phyloP scores from a whole-genome alignment of 2,797 vertebrate species.

The Syngnathus acus region DNA sequence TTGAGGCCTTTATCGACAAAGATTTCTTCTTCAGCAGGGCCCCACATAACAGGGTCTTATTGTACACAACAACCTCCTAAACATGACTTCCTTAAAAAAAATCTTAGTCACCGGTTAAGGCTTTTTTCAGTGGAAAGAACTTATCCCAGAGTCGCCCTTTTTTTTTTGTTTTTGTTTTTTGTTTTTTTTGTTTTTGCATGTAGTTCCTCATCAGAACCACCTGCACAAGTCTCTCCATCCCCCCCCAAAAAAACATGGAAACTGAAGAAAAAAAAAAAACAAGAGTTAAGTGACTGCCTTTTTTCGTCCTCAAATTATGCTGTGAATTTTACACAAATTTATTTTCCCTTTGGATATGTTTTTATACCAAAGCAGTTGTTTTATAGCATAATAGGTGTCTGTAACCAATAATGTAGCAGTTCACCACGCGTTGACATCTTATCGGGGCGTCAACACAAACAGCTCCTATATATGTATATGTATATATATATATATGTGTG shows the following conservation, averaged over 20 bases:
- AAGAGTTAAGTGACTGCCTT: conserved; percentile 95
- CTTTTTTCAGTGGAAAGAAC: conserved; percentile 89
- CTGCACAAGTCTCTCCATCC: conserved; percentile 98
- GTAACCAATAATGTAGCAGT: conserved; percentile 99
- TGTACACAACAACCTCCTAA: conserved; percentile 98
- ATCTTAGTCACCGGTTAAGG: conserved; percentile 92
- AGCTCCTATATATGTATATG: conserved; percentile 82
- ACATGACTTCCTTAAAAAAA: conserved; percentile 82
- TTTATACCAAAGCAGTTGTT: conserved; percentile 99
- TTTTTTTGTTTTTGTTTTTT: conserved; percentile 40
- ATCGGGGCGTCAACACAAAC: conserved; percentile 96
- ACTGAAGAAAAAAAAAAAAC: conserved; percentile 80
- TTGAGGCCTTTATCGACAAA: conserved; percentile 98
- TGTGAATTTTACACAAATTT: conserved; percentile 99
- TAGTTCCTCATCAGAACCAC: conserved; percentile 94
- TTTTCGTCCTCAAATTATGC: conserved; percentile 99
- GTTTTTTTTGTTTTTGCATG: conserved; percentile 73
- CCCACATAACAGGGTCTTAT: conserved; percentile 98
- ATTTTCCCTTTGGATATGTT: conserved; percentile 98
- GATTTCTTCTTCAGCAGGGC: conserved; percentile 92
- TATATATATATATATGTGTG: neutral
- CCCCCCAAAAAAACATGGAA: conserved; percentile 72
- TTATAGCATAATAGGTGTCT: conserved; percentile 99
- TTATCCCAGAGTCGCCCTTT: conserved; percentile 86
- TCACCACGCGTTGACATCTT: conserved; percentile 94